phyloP scores from a whole-genome alignment of 2,797 vertebrate genomes.

The Neosilurus hyrtlii region DNA sequence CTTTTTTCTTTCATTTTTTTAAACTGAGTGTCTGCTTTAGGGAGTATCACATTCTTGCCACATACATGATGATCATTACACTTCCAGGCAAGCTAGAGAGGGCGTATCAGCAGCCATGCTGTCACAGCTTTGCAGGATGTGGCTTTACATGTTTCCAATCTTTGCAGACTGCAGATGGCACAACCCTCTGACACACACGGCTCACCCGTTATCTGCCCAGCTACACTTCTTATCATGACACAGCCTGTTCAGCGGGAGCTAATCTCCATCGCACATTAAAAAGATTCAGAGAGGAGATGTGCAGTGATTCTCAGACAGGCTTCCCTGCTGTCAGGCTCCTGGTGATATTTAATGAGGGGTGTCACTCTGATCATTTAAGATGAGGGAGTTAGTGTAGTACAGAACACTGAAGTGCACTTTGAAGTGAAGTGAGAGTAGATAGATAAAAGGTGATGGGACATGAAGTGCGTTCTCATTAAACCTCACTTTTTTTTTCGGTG shows the following conservation, averaged over 20 bases:
- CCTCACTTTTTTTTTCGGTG: not conserved
- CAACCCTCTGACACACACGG: conserved; percentile 28
- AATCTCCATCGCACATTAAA: conserved; percentile 23
- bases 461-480: not conserved
- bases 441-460: conserved; percentile 14
- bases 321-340: not conserved
- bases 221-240: conserved; percentile 25
- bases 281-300: not conserved
- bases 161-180: conserved; percentile 23
- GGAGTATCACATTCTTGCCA: not conserved
- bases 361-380: conserved; percentile 9
- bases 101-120: not conserved
- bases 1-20: not conserved
- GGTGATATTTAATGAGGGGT: conserved; percentile 15
- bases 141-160: conserved; percentile 38
- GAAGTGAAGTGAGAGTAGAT: not conserved
- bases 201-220: conserved; percentile 42
- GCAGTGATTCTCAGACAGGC: not conserved
- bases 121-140: conserved; percentile 24
- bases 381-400: not conserved
- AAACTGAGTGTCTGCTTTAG: too few relatives aligned
- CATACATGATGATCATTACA: not conserved
- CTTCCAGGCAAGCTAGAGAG: not conserved
- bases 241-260: conserved; percentile 1
- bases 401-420: conserved; percentile 12